phyloP scores from a whole-genome alignment of 2,797 vertebrate species.

The Petrocephalus schoutedeni region DNA sequence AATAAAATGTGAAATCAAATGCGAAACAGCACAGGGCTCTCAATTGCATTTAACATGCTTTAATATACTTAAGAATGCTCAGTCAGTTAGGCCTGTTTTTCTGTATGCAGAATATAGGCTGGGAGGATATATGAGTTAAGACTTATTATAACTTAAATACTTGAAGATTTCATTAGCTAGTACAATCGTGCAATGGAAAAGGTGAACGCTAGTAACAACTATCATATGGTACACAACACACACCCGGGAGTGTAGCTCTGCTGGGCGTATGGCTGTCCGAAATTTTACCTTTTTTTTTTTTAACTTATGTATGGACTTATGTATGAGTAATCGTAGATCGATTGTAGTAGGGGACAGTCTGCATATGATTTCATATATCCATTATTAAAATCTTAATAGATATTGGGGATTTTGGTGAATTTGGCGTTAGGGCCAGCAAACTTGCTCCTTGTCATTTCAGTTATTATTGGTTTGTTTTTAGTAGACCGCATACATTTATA shows the following conservation, averaged over 20 bases:
- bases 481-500: neutral
- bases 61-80: neutral
- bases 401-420: neutral
- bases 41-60: neutral
- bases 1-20: neutral
- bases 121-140: neutral
- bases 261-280: neutral
- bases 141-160: neutral
- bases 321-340: neutral
- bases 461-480: neutral
- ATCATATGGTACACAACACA: neutral
- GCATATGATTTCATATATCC: neutral
- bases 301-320: neutral
- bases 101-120: neutral
- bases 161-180: neutral
- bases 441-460: neutral
- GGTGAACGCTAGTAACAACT: neutral
- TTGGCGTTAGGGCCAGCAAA: neutral
- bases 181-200: neutral
- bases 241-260: neutral
- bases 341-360: neutral
- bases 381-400: neutral
- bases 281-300: neutral
- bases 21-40: neutral
- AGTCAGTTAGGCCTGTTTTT: neutral